phyloP scores from a whole-genome alignment of 2,888 invertebrate species.

The Drosophila falleni region DNA sequence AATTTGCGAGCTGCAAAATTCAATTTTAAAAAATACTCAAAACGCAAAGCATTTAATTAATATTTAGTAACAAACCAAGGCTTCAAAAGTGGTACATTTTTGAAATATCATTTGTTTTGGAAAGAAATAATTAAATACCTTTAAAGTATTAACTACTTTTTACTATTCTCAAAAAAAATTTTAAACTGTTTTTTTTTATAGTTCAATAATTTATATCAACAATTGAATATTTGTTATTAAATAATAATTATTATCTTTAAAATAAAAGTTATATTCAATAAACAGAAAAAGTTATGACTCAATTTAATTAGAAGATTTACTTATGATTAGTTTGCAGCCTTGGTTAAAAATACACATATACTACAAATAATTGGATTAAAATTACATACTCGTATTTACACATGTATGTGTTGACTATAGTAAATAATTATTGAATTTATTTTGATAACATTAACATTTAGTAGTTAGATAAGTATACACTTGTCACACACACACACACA shows the following conservation, averaged over 20 bases:
- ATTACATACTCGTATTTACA: not conserved
- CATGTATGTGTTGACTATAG: not conserved
- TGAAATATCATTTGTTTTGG: not conserved
- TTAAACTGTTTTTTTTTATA: not conserved
- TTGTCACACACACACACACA: not conserved
- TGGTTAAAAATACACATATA: not conserved
- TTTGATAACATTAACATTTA: conserved; percentile 3
- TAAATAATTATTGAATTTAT: conserved; percentile 1
- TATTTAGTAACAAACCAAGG: conserved; percentile 3
- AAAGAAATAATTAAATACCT: not conserved
- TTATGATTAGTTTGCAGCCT: not conserved
- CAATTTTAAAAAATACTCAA: not conserved
- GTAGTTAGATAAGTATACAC: conserved; percentile 2
- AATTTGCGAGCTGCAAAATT: conserved; percentile 31
- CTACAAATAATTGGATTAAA: not conserved
- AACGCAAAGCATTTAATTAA: not conserved
- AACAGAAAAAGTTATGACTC: not conserved
- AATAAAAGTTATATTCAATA: not conserved
- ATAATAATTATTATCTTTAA: not conserved
- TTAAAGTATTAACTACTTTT: not conserved
- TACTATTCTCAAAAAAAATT: not conserved
- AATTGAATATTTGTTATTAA: not conserved
- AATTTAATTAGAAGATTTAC: too few relatives aligned
- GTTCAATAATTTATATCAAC: not conserved
- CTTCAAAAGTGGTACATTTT: not conserved